Percentiles rank a stretch among this genome's conserved stretches.
Evolutionary conservation across 2,888 invertebrate species (phyloP).

Genomic region (Gibbula magus): DNA sequence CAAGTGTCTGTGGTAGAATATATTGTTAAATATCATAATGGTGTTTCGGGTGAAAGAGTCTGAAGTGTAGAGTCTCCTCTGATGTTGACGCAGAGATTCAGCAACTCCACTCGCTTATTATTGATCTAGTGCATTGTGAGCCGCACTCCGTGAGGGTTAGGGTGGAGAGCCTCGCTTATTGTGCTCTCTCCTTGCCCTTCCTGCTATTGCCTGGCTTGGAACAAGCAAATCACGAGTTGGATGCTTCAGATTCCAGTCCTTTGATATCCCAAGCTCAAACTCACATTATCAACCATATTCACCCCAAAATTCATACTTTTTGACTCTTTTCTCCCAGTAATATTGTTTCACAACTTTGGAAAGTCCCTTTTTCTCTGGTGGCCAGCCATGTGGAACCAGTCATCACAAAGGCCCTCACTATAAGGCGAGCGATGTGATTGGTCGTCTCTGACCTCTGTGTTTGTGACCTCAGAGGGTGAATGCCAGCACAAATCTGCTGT

Average conservation of each 20-base stretch:
- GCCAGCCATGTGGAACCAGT: background rate
- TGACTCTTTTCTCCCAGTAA: background rate
- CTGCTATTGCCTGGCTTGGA: conserved; percentile 13
- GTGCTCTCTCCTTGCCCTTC: conserved; percentile 19
- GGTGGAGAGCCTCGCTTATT: background rate
- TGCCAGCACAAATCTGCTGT: conserved; percentile 8
- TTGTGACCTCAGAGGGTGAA: background rate
- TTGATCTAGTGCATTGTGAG: too few species aligned
- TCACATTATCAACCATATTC: background rate
- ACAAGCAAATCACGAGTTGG: background rate
- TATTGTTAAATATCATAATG: too few species aligned
- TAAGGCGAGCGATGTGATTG: background rate
- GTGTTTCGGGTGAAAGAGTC: too few species aligned
- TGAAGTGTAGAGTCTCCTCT: too few species aligned
- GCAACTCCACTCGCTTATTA: too few species aligned
- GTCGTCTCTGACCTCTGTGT: background rate
- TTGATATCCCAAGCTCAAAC: background rate
- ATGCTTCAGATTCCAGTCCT: conserved; percentile 16
- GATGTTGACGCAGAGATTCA: too few species aligned
- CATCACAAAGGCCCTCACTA: conserved; percentile 6
- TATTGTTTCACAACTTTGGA: background rate
- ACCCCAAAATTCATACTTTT: background rate
- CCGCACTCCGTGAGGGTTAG: too few species aligned
- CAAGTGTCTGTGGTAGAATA: too few species aligned
- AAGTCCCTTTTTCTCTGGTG: background rate